phyloP scores from a whole-genome alignment of 2,797 vertebrate species.

The Morelia viridis region DNA sequence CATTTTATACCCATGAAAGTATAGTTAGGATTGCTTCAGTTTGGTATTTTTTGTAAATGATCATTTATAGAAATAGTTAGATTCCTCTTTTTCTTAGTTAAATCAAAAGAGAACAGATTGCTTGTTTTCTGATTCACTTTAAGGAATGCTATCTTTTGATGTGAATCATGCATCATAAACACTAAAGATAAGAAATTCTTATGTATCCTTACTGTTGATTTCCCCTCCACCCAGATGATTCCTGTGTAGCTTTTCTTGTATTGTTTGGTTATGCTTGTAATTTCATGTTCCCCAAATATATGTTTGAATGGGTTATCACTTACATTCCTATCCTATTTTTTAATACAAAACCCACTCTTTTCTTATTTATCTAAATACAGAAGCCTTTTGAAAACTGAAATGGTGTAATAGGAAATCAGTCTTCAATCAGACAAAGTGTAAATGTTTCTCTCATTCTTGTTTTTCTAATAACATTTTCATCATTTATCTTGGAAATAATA shows the following conservation, averaged over 20 bases:
- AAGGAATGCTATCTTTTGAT: slow-evolving; percentile 38
- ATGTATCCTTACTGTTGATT: neutral
- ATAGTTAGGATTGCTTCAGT: slow-evolving; percentile 14
- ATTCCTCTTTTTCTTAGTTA: slow-evolving; percentile 35
- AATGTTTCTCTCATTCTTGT: slow-evolving; percentile 45
- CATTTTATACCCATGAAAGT: slow-evolving; percentile 30
- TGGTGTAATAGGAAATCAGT: neutral
- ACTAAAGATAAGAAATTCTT: neutral
- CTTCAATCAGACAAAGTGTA: slow-evolving; percentile 17
- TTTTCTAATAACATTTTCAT: slow-evolving; percentile 58
- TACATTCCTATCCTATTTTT: neutral
- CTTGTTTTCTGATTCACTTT: slow-evolving; percentile 45
- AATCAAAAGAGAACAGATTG: slow-evolving; percentile 37
- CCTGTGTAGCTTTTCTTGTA: neutral
- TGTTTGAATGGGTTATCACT: neutral
- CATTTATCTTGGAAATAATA: slow-evolving; percentile 54
- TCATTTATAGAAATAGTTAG: slow-evolving; percentile 27
- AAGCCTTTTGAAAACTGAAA: neutral
- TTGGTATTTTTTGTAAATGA: neutral
- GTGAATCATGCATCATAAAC: neutral
- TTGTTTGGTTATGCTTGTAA: neutral
- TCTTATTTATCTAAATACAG: neutral
- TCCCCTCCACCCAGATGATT: neutral
- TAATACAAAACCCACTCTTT: neutral
- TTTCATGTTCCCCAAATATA: neutral